Base-by-base conservation (phyloP, 2,888 invertebrate species). In the Leistus spinibarbis region DNA sequence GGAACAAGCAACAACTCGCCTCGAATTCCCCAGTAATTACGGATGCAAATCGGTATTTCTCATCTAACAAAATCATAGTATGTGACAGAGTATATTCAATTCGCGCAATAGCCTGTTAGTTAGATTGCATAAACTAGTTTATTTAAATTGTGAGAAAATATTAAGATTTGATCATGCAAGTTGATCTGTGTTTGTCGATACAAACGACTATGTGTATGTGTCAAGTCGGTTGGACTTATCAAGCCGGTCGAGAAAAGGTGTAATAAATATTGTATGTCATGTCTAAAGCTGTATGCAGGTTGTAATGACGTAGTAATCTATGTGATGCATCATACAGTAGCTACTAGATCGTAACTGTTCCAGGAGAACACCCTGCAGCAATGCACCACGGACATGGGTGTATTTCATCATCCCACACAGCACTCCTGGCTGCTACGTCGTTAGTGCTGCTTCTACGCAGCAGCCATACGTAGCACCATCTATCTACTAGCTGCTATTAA, bases 301-400 rank as follows among this genome's bases (percentile, higher is more conserved):
- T 40, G 40, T 40, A 40, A 40, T 40, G 40, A 40, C 40, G 40
- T 40, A 5, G 40, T 40, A 40, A 40, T 40, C 40, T 40, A 40
- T 40, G 57, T 72, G 23, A n/a, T 73, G 40, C 40, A 40, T 40
- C 40, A 40, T 73, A 20, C 77, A 56, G 76, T 70, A 60, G 72
- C 73, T 78, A 76, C 76, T 78, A 77, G 77, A 67, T 73, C 74
- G 27, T 80, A 78, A 83, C 85, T 87, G 85, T 88, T 88, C 80
- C 90, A 94, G 94, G 94, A 82, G 94, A 94, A 88, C 93, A 93
- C 84, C 94, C 94, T 81, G 94, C 94, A 75, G 94, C 94, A 63
- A 94, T 94, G 94, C 93, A 94, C 86, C 93, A 93, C 81, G 91
- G 92, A 66, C 83, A 83, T 74, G 86, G 87, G 76, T 82, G 82